A percentile compares a stretch with the other conserved stretches of the same genome.
Evolutionary conservation across 2,888 invertebrate genomes (phyloP).

Genomic region (Glyphotaelius pellucidus): DNA sequence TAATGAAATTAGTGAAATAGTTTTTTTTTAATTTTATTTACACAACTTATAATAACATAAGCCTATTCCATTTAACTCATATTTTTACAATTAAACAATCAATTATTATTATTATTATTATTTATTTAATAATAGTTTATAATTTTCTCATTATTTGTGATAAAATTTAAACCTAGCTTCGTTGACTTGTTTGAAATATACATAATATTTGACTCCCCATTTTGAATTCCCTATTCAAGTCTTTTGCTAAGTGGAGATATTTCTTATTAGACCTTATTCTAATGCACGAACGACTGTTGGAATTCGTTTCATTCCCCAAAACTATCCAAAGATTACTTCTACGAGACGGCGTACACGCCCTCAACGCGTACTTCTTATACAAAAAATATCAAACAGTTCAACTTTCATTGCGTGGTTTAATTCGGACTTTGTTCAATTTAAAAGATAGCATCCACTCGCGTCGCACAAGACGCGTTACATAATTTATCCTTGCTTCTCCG

Average conservation of each 20-base stretch:
- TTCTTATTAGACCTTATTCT: conserved; percentile 39
- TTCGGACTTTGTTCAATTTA: conserved; percentile 17
- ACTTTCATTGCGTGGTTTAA: conserved; percentile 37
- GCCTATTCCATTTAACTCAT: conserved; percentile 12
- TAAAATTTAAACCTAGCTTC: conserved; percentile 61
- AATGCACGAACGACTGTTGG: conserved; percentile 34
- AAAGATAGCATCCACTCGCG: neutral
- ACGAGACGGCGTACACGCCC: neutral
- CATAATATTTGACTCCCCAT: conserved; percentile 35
- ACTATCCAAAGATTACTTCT: conserved; percentile 14
- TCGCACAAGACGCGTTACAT: neutral
- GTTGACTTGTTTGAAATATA: conserved; percentile 61
- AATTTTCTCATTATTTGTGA: conserved; percentile 48
- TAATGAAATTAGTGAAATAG: conserved; percentile 40
- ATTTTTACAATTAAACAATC: conserved; percentile 56
- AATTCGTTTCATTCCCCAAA: neutral
- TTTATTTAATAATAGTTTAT: conserved; percentile 50
- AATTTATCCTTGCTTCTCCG: neutral
- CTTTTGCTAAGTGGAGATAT: conserved; percentile 53
- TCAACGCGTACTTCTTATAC: neutral
- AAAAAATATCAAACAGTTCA: conserved; percentile 19
- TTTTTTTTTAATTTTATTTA: conserved; percentile 33
- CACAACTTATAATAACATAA: conserved; percentile 26
- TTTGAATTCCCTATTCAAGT: conserved; percentile 55
- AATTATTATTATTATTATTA: conserved; percentile 8